These are phyloP conservation scores for Sebastolobus altivelis DNA, from an alignment of 2,797 vertebrate species.

Conservation along the genomic window DNA sequence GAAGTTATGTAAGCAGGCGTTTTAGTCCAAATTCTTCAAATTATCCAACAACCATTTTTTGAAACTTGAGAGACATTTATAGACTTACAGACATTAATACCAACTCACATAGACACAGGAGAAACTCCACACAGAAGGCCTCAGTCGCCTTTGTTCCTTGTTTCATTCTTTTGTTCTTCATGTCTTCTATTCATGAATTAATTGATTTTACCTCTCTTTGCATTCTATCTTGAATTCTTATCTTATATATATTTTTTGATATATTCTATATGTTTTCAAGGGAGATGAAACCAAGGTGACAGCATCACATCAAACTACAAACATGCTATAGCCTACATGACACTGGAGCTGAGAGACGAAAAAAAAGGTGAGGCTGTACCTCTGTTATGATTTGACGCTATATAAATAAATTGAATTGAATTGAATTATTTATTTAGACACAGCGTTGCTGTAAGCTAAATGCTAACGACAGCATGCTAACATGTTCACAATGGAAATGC, in stretches of 20 bases:
- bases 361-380: neutral
- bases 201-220: neutral
- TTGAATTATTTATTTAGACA: neutral
- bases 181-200: neutral
- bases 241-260: too few species aligned
- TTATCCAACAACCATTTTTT: neutral
- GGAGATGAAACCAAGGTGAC: neutral
- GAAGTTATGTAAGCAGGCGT: neutral
- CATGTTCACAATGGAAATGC: neutral
- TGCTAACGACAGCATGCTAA: neutral
- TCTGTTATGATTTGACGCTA: too few species aligned
- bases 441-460: neutral
- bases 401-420: too few species aligned
- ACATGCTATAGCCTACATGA: neutral
- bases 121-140: neutral
- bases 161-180: neutral
- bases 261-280: neutral
- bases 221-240: neutral
- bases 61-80: rapidly evolving
- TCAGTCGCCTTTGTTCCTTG: neutral
- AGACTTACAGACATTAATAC: neutral
- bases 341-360: neutral
- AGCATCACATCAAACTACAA: neutral
- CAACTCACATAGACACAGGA: neutral
- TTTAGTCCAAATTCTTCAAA: neutral